These are phyloP conservation scores for Nymphicus hollandicus DNA, from an alignment of 2,113 vertebrate species.

Conservation along the genomic window DNA sequence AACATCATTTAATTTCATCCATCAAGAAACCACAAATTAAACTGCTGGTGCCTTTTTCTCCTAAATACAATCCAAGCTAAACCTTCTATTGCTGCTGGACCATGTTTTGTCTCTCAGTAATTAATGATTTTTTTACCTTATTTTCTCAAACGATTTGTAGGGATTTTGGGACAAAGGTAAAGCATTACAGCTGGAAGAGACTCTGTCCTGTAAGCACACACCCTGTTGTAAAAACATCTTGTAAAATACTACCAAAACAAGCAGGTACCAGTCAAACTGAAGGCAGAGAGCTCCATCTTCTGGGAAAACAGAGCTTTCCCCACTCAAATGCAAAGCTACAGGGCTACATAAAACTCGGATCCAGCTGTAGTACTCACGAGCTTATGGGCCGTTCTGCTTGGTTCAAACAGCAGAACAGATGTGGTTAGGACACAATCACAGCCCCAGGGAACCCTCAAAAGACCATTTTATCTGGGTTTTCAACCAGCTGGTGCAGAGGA, in stretches of 20 bases:
- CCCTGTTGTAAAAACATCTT: background rate
- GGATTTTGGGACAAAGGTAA: background rate
- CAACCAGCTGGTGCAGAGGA: background rate
- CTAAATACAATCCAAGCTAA: background rate
- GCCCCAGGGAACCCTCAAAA: background rate
- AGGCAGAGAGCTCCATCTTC: conserved; percentile 16
- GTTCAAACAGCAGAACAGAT: background rate
- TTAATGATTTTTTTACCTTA: background rate
- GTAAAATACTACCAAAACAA: background rate
- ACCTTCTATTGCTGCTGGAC: background rate
- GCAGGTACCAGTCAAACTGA: background rate
- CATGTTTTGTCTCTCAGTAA: background rate
- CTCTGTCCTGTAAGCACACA: background rate
- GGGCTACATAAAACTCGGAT: background rate
- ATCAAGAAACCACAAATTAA: background rate
- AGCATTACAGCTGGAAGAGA: background rate
- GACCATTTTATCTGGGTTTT: background rate
- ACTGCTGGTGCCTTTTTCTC: background rate
- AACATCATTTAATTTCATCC: background rate
- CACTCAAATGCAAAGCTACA: background rate
- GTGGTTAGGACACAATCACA: background rate
- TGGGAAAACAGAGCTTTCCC: background rate
- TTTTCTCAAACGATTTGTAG: background rate
- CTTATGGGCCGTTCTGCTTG: background rate
- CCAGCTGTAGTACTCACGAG: background rate